Conservation (phyloP, 2,113 vertebrate species). For the Engystomops pustulosus region DNA sequence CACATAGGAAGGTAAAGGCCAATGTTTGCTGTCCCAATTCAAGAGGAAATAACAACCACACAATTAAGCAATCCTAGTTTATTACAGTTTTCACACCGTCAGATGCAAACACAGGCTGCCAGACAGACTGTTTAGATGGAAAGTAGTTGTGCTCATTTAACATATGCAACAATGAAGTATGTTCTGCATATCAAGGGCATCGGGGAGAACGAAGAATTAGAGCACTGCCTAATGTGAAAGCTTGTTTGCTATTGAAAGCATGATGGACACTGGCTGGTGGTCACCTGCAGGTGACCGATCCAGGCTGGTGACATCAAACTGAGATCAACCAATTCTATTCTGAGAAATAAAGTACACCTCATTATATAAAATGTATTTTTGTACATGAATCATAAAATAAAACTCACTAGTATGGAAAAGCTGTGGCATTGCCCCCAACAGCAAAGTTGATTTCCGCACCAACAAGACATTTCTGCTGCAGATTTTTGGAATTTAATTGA, state of each 20-base stretch:
- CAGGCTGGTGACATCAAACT: too few relatives aligned
- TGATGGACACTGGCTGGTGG: too few relatives aligned
- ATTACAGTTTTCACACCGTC: conserved; percentile 48
- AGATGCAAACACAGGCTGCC: conserved; percentile 13
- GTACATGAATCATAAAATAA: too few relatives aligned
- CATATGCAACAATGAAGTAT: conserved; percentile 24
- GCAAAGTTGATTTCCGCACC: too few relatives aligned
- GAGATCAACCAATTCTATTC: too few relatives aligned
- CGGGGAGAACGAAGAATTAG: neutral
- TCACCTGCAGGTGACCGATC: neutral
- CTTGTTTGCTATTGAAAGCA: too few relatives aligned
- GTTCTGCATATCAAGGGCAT: neutral
- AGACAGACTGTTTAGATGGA: conserved; percentile 26
- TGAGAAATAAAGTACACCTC: too few relatives aligned
- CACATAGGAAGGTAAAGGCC: conserved; percentile 52
- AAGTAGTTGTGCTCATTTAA: conserved; percentile 21
- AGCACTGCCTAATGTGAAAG: neutral
- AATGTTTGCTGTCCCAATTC: conserved; percentile 51
- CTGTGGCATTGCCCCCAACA: too few relatives aligned
- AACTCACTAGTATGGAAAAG: too few relatives aligned
- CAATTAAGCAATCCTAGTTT: conserved; percentile 35
- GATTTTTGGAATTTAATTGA: too few relatives aligned
- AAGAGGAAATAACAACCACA: conserved; percentile 34
- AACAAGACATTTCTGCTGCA: too few relatives aligned
- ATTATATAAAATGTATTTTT: too few relatives aligned